Evolutionary conservation across 1,140 invertebrate species (phyloP).

Genomic region (Drosophila nannoptera): DNA sequence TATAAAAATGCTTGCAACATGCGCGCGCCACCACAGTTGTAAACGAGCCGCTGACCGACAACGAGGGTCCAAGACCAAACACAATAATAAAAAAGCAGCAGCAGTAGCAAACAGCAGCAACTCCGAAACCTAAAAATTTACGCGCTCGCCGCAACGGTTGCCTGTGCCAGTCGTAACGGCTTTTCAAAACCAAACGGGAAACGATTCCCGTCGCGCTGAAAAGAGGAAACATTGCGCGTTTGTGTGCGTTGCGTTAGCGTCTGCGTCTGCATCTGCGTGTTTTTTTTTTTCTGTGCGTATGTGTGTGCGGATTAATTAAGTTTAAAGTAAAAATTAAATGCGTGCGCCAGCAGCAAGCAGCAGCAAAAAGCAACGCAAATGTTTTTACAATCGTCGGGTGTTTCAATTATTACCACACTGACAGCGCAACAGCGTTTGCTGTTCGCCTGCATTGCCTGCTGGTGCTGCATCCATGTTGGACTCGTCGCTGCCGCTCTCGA

Average conservation of each 20-base stretch:
- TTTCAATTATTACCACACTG: slow-evolving; percentile 38
- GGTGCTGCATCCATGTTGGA: slow-evolving; percentile 40
- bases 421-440: slow-evolving; percentile 26
- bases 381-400: slow-evolving; percentile 59
- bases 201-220: slow-evolving; percentile 3
- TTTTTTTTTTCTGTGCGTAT: background rate
- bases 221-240: slow-evolving; percentile 10
- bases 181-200: slow-evolving; percentile 54
- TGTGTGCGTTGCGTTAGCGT: background rate
- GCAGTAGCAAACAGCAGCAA: slow-evolving; percentile 11
- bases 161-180: slow-evolving; percentile 47
- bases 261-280: background rate
- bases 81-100: slow-evolving; percentile 37
- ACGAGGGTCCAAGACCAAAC: slow-evolving; percentile 28
- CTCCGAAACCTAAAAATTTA: slow-evolving; percentile 9
- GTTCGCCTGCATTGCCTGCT: slow-evolving; percentile 18
- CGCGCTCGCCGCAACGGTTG: slow-evolving; percentile 47
- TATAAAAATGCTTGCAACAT: slow-evolving; percentile 74
- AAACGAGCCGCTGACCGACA: slow-evolving; percentile 51
- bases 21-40: slow-evolving; percentile 65
- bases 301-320: slow-evolving; percentile 20
- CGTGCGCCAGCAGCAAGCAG: slow-evolving; percentile 36
- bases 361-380: slow-evolving; percentile 59
- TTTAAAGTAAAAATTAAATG: slow-evolving; percentile 65
- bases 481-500: slow-evolving; percentile 51